Conservation (phyloP, 30 jellyfish, hydroid and myxozoan species). For the Turritopsis dohrnii region DNA sequence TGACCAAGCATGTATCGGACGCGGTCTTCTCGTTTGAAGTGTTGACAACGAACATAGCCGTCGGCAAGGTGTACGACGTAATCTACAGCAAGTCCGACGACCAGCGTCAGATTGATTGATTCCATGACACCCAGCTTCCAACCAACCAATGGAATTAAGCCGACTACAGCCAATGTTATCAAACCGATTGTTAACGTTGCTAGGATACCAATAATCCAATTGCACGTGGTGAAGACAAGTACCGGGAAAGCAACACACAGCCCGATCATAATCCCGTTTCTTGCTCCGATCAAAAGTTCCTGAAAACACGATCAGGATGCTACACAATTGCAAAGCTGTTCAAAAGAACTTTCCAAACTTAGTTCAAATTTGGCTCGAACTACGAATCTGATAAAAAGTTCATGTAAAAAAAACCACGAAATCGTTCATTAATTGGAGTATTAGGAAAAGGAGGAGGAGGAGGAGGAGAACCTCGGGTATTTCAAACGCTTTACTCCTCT, state of each 20-base stretch:
- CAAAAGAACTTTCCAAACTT: too few relatives aligned
- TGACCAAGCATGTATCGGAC: slow-evolving; percentile 81
- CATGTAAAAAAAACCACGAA: too few relatives aligned
- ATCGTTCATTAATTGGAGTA: not conserved
- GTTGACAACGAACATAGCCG: slow-evolving; percentile 83
- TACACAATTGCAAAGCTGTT: too few relatives aligned
- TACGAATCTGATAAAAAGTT: too few relatives aligned
- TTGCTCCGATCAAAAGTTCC: slow-evolving; percentile 95
- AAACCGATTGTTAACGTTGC: slow-evolving; percentile 83
- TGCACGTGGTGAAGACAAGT: slow-evolving; percentile 81
- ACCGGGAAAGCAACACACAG: slow-evolving; percentile 83
- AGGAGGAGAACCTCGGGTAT: too few relatives aligned
- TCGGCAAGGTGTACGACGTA: slow-evolving; percentile 94
- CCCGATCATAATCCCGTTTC: slow-evolving; percentile 80
- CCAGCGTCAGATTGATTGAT: slow-evolving; percentile 85
- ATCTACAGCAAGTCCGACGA: slow-evolving; percentile 94
- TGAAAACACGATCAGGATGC: too few relatives aligned
- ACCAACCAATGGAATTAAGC: slow-evolving; percentile 88
- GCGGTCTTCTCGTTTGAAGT: slow-evolving; percentile 62
- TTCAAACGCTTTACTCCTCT: too few relatives aligned
- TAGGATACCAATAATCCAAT: slow-evolving; percentile 86
- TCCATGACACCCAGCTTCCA: slow-evolving; percentile 97
- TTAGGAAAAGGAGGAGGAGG: too few relatives aligned
- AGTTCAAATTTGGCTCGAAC: too few relatives aligned
- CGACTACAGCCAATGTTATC: slow-evolving; percentile 88